Conservation (phyloP, 2,113 vertebrate genomes). For the Butorides virescens region DNA sequence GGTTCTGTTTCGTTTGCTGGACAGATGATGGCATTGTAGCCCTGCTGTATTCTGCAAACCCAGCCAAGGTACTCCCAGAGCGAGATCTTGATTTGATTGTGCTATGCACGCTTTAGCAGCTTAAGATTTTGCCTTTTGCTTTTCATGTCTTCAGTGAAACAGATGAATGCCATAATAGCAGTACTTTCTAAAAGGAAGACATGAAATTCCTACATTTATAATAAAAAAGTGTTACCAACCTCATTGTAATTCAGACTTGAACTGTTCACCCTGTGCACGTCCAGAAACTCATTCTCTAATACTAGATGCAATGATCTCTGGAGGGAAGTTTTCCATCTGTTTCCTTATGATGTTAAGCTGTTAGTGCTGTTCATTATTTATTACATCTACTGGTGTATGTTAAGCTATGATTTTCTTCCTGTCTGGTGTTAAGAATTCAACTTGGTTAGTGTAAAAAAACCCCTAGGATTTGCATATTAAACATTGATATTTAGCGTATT, state of each 20-base stretch:
- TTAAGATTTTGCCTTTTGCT: constrained; percentile 56
- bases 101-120: constrained; percentile 18
- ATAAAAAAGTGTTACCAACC: constrained; percentile 61
- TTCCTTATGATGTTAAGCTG: constrained; percentile 72
- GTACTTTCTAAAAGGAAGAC: constrained; percentile 68
- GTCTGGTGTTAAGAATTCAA: constrained; percentile 63
- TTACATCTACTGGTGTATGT: constrained; percentile 66
- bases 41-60: constrained; percentile 39
- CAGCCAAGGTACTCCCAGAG: constrained; percentile 28
- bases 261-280: constrained; percentile 71
- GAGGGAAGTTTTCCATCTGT: constrained; percentile 80
- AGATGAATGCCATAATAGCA: constrained; percentile 61
- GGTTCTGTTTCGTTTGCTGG: constrained; percentile 52
- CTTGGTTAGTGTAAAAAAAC: constrained; percentile 45
- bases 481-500: constrained; percentile 58
- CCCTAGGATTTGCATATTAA: constrained; percentile 54
- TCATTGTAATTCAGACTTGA: constrained; percentile 78
- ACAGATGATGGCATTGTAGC: constrained; percentile 73
- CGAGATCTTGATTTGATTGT: constrained; percentile 35
- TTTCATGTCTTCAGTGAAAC: constrained; percentile 62
- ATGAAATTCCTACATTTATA: constrained; percentile 69
- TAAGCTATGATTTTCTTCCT: constrained; percentile 68
- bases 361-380: constrained; percentile 74
- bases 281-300: constrained; percentile 76
- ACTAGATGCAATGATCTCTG: constrained; percentile 71